A percentile compares a stretch with the other conserved stretches of the same genome.
Conservation (phyloP, 1,140 invertebrate species). For the Aphaenogaster ashmeadi region DNA sequence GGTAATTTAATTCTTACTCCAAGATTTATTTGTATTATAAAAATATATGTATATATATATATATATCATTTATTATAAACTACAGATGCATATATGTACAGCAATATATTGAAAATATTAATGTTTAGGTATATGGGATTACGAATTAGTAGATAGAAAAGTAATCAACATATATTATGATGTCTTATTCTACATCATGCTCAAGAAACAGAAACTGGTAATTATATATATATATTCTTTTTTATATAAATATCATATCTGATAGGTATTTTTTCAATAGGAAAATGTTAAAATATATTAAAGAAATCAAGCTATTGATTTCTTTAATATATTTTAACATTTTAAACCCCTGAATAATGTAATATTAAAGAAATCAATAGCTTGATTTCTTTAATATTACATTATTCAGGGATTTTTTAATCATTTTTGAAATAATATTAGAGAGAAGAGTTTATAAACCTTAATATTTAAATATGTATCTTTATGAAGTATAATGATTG, state of each 20-base stretch:
- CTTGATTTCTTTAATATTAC: not conserved
- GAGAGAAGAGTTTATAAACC: not conserved
- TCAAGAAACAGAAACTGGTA: conserved; percentile 80
- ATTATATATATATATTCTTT: conserved; percentile 40
- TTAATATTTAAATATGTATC: not conserved
- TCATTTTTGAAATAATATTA: not conserved
- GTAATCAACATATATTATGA: conserved; percentile 82
- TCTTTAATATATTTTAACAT: no score
- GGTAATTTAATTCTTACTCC: conserved; percentile 71
- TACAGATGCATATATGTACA: not conserved
- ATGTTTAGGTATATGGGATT: conserved; percentile 80
- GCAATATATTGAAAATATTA: not conserved
- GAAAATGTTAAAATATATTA: conserved; percentile 8
- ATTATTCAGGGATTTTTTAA: not conserved
- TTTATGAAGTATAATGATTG: not conserved
- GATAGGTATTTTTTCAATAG: conserved; percentile 7
- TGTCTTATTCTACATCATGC: conserved; percentile 78
- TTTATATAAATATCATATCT: conserved; percentile 46
- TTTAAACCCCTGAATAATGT: no score
- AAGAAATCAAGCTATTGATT: no score
- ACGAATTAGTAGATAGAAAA: conserved; percentile 80
- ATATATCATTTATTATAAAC: not conserved
- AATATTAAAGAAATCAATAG: no score
- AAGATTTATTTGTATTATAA: not conserved
- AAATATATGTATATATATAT: not conserved